phyloP scores from a whole-genome alignment of 2,113 vertebrate species.

The Fulmarus glacialis region DNA sequence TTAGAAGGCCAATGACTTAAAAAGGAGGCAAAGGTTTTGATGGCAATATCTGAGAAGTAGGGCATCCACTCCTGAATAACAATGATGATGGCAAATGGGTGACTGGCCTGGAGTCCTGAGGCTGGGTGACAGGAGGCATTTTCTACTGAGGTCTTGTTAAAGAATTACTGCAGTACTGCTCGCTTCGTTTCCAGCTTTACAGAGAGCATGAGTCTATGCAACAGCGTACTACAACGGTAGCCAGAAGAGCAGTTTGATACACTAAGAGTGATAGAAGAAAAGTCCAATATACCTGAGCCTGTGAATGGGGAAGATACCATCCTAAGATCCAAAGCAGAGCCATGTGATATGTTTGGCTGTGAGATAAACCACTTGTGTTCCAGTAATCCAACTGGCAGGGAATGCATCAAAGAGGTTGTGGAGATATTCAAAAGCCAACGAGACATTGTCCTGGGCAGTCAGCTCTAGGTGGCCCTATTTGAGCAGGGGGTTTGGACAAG shows the following conservation, averaged over 20 bases:
- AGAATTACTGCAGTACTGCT: not conserved
- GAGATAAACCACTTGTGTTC: not conserved
- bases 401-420: not conserved
- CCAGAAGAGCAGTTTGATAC: not conserved
- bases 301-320: too few relatives aligned
- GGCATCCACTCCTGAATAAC: not conserved
- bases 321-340: not conserved
- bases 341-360: not conserved
- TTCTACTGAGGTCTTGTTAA: not conserved
- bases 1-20: not conserved
- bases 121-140: too few relatives aligned
- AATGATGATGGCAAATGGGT: not conserved
- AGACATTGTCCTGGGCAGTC: not conserved
- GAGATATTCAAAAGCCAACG: not conserved
- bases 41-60: not conserved
- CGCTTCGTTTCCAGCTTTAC: not conserved
- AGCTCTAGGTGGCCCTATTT: not conserved
- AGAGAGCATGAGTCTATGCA: not conserved
- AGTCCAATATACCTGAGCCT: not conserved
- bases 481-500: not conserved
- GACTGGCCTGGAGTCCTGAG: not conserved
- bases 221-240: not conserved
- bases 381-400: not conserved
- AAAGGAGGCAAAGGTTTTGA: not conserved
- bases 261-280: not conserved